Evolutionary conservation across 1,140 invertebrate genomes (phyloP), one percentile per base, ranked within the genome.

Genomic region (Heliothis virescens): DNA sequence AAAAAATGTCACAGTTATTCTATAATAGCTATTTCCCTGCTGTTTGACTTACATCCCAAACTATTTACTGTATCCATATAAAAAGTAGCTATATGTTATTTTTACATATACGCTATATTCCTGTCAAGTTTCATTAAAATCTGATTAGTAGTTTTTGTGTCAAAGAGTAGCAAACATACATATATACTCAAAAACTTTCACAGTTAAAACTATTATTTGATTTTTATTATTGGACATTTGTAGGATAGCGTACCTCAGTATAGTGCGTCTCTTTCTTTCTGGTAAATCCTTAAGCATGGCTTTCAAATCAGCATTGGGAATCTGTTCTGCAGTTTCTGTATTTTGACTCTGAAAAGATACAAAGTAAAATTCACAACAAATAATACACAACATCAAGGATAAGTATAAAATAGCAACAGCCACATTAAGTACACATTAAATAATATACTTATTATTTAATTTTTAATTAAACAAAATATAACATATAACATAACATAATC

Each of bases 221-320:
- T 1, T 5, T 55, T 16, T n/a, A 55, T 18, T 55, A 1, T 3
- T 5, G 1, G 5, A 41, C 1, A 50, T 11, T 15, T 50, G 15
- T 3, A 69, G 11, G 3, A 18, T 10, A n/a, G n/a, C 59, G 80
- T 85, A 94, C 93, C 92, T 89, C 10, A 92, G 74, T 34, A 94
- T 80, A 55, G 92, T 93, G 16, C 93, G 79, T 26, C 90, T 83
- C 84, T 91, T 94, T 77, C 93, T 87, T 85, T 94, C 93, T 47
- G 91, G 86, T 50, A 94, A 85, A 26, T 67, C 83, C 89, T 90
- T 94, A 50, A 94, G 74, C 67, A 90, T 79, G 69, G 77, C 75
- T 76, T 89, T 85, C 41, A 92, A 79, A 73, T 91, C 87, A 12
- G 52, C 34, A 63, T 81, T 82, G 34, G 81, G 53, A 72, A 65